phyloP scores from a whole-genome alignment of 2,797 vertebrate species.

The Knipowitschia caucasica region DNA sequence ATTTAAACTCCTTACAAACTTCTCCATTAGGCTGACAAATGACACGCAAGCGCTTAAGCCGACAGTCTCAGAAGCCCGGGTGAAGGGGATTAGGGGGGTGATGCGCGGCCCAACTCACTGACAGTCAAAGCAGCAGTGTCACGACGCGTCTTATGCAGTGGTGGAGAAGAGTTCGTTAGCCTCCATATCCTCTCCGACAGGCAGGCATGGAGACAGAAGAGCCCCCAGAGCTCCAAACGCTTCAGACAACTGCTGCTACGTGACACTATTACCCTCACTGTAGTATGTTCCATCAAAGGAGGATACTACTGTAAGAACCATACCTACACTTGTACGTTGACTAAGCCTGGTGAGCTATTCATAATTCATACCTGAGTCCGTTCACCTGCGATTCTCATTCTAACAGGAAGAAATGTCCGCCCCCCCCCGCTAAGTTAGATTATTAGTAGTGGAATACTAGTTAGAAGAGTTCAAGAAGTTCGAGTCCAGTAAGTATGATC shows the following conservation, averaged over 20 bases:
- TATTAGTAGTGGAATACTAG: no score
- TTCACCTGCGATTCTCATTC: no score
- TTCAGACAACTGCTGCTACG: conserved; percentile 18
- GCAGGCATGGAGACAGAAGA: conserved; percentile 1
- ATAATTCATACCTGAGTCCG: no score
- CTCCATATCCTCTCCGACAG: conserved; percentile 56
- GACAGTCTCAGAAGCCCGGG: conserved; percentile 57
- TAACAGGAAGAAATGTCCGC: no score
- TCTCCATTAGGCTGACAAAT: conserved; percentile 73
- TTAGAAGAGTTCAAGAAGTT: no score
- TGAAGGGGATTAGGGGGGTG: conserved; percentile 64
- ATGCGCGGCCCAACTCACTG: conserved; percentile 53
- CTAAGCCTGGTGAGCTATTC: no score
- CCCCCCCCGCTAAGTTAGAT: no score
- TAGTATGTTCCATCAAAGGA: neutral
- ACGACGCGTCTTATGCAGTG: conserved; percentile 56
- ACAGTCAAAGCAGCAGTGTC: conserved; percentile 60
- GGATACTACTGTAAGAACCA: neutral
- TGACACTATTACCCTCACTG: conserved; percentile 3
- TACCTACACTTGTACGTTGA: no score
- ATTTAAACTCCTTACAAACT: conserved; percentile 72
- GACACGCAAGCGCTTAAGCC: conserved; percentile 66
- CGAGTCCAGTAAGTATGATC: no score
- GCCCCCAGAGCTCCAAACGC: neutral
- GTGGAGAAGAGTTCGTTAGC: conserved; percentile 65